These are phyloP conservation scores for Antedon mediterranea DNA, from an alignment of 53 echinoderm and acorn worm species.

Conservation along the genomic window DNA sequence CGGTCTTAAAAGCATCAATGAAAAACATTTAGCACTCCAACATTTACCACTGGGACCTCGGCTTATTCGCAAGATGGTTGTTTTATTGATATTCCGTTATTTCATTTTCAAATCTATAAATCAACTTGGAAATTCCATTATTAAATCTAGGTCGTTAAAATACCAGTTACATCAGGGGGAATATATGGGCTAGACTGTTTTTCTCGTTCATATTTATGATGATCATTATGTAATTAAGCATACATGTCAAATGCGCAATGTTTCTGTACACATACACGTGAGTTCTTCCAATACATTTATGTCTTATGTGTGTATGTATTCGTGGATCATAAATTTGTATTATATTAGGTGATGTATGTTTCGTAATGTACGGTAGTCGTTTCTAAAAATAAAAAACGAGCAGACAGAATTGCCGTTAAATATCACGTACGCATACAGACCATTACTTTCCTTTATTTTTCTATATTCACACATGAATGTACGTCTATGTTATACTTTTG, in stretches of 20 bases:
- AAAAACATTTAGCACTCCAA: neutral
- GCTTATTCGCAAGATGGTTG: neutral
- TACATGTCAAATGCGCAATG: neutral
- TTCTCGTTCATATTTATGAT: neutral
- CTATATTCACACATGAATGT: too few relatives aligned
- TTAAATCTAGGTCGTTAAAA: conserved; percentile 1
- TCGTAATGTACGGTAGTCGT: neutral
- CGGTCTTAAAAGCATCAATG: neutral
- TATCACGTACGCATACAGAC: too few relatives aligned
- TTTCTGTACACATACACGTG: neutral
- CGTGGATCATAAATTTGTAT: neutral
- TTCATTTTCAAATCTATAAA: conserved; percentile 1
- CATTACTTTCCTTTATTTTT: too few relatives aligned
- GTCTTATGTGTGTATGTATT: neutral
- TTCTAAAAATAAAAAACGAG: neutral
- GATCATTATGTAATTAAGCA: neutral
- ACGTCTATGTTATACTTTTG: too few relatives aligned
- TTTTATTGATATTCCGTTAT: neutral
- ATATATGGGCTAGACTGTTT: neutral
- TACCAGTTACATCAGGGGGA: neutral
- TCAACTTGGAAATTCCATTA: conserved; percentile 1
- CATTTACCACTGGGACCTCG: neutral
- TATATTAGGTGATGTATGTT: neutral
- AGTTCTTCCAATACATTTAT: neutral
- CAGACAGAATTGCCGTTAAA: too few relatives aligned